A percentile compares a stretch with the other conserved stretches of the same genome.
Evolutionary conservation across 2,888 invertebrate genomes (phyloP).

Genomic region (Omphaloscelis lunosa): DNA sequence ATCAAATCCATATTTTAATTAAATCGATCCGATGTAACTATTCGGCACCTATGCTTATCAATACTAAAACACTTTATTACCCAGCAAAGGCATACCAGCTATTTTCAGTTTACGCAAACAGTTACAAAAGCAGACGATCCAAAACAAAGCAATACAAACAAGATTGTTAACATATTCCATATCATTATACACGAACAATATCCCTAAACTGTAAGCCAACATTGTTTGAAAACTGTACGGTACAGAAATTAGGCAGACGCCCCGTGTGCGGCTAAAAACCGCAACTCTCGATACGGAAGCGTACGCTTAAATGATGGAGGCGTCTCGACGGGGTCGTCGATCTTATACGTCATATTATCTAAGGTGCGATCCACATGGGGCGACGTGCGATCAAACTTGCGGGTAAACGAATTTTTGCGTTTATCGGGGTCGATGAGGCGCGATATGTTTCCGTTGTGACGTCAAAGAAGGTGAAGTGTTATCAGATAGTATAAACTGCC

Average conservation of each 20-base stretch:
- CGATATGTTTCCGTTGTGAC: constrained; percentile 48
- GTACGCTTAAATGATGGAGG: constrained; percentile 76
- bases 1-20: not conserved
- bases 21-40: not conserved
- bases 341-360: constrained; percentile 73
- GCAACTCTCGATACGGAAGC: constrained; percentile 72
- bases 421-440: constrained; percentile 45
- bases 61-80: constrained; percentile 9
- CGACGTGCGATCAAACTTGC: constrained; percentile 45
- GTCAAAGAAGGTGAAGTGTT: constrained; percentile 32
- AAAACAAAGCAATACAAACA: constrained; percentile 52
- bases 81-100: constrained; percentile 18
- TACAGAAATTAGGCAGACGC: constrained; percentile 58
- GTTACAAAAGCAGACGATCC: constrained; percentile 24
- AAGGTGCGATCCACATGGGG: constrained; percentile 55
- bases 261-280: constrained; percentile 67
- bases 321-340: constrained; percentile 76
- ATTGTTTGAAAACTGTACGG: constrained; percentile 59
- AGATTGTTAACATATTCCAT: constrained; percentile 48
- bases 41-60: not conserved
- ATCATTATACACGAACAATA: constrained; percentile 55
- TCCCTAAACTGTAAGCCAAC: constrained; percentile 42
- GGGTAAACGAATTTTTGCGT: constrained; percentile 35
- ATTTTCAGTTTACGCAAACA: constrained; percentile 33
- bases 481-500: constrained; percentile 35